These are phyloP conservation scores for Microvelia longipes DNA, from an alignment of 1,140 invertebrate genomes.

Conservation along the genomic window DNA sequence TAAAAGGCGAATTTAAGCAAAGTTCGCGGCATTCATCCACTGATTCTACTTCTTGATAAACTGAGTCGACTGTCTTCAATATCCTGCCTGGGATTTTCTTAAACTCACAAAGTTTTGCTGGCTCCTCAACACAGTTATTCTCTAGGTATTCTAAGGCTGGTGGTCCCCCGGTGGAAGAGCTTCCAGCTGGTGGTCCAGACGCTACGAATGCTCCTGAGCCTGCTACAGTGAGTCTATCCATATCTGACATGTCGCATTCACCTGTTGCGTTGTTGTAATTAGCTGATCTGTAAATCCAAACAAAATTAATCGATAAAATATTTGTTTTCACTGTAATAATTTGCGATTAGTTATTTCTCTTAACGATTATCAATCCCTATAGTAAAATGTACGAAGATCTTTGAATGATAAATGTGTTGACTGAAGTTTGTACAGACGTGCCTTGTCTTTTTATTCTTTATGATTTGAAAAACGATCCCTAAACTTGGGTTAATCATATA, in stretches of 20 bases:
- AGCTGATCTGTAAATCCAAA: constrained; percentile 74
- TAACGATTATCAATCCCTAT: no score
- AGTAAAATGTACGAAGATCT: no score
- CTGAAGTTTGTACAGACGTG: no score
- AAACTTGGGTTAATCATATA: no score
- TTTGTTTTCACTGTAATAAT: no score
- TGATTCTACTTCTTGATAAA: constrained; percentile 74
- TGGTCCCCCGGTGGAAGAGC: not conserved
- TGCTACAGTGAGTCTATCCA: constrained; percentile 74
- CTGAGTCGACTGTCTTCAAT: constrained; percentile 83
- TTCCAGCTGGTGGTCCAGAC: constrained; percentile 27
- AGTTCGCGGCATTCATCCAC: constrained; percentile 74
- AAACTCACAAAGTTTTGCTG: constrained; percentile 81
- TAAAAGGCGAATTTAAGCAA: constrained; percentile 67
- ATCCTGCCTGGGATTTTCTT: constrained; percentile 74
- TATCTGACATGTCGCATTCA: constrained; percentile 71
- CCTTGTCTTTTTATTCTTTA: no score
- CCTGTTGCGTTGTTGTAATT: constrained; percentile 74
- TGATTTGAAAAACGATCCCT: no score
- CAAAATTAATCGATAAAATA: no score
- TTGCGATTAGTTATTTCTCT: no score
- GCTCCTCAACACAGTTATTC: constrained; percentile 78
- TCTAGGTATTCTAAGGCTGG: constrained; percentile 59
- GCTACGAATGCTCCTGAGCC: constrained; percentile 55
- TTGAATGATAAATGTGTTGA: no score